These are phyloP conservation scores for Pseudopodoces humilis DNA, from an alignment of 2,113 vertebrate species.

Conservation along the genomic window DNA sequence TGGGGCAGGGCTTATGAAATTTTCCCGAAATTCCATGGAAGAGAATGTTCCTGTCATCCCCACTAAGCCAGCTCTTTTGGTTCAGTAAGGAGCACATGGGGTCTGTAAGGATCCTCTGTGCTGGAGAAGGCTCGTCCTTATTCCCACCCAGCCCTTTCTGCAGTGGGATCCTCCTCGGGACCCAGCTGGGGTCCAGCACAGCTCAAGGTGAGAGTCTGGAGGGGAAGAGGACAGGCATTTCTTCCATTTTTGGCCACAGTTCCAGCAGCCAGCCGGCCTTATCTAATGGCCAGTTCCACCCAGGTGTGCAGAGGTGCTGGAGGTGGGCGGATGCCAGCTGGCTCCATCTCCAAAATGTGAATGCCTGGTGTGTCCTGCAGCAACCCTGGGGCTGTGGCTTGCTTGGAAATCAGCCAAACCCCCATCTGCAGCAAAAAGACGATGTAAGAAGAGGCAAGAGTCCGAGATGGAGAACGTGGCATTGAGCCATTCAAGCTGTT, in stretches of 20 bases:
- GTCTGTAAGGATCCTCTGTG: fast-evolving
- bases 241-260: neutral
- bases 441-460: neutral
- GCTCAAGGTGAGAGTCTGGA: neutral
- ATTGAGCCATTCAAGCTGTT: neutral
- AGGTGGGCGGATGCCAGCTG: fast-evolving
- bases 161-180: fast-evolving
- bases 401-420: neutral
- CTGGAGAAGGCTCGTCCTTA: neutral
- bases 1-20: neutral
- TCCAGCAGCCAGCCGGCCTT: fast-evolving
- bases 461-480: neutral
- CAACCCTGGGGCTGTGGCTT: neutral
- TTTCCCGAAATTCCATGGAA: neutral
- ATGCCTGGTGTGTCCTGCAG: neutral
- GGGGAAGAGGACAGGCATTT: neutral
- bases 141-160: neutral
- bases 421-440: neutral
- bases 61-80: neutral
- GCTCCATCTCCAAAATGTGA: fast-evolving
- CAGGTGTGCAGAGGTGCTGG: fast-evolving
- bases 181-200: neutral
- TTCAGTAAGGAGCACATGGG: fast-evolving
- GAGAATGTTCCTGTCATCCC: neutral
- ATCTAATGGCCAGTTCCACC: neutral